These are phyloP conservation scores for Rotaria magnacalcarata DNA, from an alignment of 2,888 invertebrate genomes.

Conservation along the genomic window DNA sequence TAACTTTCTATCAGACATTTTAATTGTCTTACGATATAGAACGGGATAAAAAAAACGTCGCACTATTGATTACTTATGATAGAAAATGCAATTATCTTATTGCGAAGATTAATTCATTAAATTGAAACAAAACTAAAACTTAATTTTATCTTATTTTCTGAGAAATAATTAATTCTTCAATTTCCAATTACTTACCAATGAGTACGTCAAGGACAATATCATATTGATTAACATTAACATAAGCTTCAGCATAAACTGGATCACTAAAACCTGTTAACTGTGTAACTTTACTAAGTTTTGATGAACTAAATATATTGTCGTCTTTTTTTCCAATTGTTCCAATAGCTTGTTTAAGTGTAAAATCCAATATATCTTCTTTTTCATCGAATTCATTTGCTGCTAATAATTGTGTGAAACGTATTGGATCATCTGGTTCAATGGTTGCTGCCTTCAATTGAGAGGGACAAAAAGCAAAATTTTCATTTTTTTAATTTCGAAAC, in stretches of 20 bases:
- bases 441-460: constrained; percentile 60
- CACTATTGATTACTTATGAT: no score
- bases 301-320: constrained; percentile 60
- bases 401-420: constrained; percentile 73
- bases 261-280: constrained; percentile 98
- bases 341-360: constrained; percentile 81
- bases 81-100: no score
- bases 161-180: no score
- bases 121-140: no score
- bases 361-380: constrained; percentile 81
- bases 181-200: constrained; percentile 66
- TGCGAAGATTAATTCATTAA: no score
- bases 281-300: constrained; percentile 69
- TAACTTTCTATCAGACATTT: no score
- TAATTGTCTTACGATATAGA: no score
- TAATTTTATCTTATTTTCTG: no score
- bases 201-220: constrained; percentile 96
- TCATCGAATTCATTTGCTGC: constrained; percentile 64
- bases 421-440: constrained; percentile 79
- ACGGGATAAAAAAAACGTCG: no score
- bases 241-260: constrained; percentile 99
- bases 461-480: not conserved
- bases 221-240: constrained; percentile 83
- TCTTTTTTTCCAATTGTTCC: constrained; percentile 63
- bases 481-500: constrained; percentile 67